Percentiles rank a stretch among this genome's conserved stretches.
These are phyloP conservation scores for Tenthredo scrophulariae DNA, from an alignment of 2,888 invertebrate species.

Conservation along the genomic window DNA sequence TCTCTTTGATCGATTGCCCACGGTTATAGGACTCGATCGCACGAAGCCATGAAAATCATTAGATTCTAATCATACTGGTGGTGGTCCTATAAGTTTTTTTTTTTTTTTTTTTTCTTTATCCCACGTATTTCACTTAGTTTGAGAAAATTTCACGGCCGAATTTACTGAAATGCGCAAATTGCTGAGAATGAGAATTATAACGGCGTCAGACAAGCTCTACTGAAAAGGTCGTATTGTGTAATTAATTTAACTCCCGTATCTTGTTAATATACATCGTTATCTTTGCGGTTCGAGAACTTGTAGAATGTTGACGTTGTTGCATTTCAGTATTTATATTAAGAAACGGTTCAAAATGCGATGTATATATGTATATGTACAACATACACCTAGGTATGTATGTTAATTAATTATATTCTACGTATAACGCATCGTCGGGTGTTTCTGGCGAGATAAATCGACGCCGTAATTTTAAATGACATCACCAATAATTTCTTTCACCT, in stretches of 20 bases:
- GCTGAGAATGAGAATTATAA: not conserved
- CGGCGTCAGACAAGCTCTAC: not conserved
- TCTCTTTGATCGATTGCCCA: conserved; percentile 30
- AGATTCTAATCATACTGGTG: conserved; percentile 11
- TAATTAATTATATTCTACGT: not conserved
- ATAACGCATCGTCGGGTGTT: too few species aligned
- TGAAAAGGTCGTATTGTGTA: not conserved
- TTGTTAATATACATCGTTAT: not conserved
- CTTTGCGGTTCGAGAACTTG: not conserved
- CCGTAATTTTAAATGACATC: conserved; percentile 13
- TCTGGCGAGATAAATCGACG: conserved; percentile 20
- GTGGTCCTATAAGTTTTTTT: not conserved
- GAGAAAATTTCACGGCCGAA: conserved; percentile 23
- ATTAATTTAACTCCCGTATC: not conserved
- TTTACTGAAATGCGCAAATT: not conserved
- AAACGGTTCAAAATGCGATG: not conserved
- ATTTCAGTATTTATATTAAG: not conserved
- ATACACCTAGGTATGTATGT: not conserved
- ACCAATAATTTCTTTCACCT: conserved; percentile 36
- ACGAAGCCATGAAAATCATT: not conserved
- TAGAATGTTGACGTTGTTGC: not conserved
- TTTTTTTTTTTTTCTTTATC: not conserved
- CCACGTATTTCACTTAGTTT: not conserved
- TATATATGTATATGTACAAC: not conserved
- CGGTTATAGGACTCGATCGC: conserved; percentile 12